phyloP scores from a whole-genome alignment of 35 echinoderm and acorn worm genomes.

The Diadema setosum region DNA sequence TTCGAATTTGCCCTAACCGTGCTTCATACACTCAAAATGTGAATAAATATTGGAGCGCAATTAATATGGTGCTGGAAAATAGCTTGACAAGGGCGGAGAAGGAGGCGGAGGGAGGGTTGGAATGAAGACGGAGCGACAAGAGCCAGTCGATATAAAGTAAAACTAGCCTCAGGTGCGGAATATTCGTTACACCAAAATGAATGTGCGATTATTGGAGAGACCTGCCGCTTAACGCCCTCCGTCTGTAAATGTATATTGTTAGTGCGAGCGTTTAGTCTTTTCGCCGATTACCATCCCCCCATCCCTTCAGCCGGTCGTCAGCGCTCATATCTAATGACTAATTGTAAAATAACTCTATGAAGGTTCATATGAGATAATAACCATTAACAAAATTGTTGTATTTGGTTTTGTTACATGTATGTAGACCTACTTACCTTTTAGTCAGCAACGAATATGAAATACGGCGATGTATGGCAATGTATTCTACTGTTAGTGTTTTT shows the following conservation, averaged over 20 bases:
- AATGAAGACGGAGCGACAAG: neutral
- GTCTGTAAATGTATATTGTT: neutral
- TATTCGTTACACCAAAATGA: constrained; percentile 27
- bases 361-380: no score
- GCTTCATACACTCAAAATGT: constrained; percentile 13
- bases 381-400: no score
- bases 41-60: constrained; percentile 27
- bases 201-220: constrained; percentile 21
- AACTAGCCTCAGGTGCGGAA: neutral
- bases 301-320: no score
- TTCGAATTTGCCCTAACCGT: neutral
- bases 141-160: neutral
- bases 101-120: neutral
- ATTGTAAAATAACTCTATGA: no score
- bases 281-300: no score
- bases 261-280: constrained; percentile 9
- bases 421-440: no score
- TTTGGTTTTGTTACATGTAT: no score
- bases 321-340: no score
- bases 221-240: neutral
- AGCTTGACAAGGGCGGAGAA: neutral
- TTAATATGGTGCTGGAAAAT: neutral
- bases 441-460: no score
- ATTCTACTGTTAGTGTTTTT: no score
- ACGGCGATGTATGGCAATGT: no score